phyloP scores from a whole-genome alignment of 2,888 invertebrate genomes.

The Habrosyne pyritoides region DNA sequence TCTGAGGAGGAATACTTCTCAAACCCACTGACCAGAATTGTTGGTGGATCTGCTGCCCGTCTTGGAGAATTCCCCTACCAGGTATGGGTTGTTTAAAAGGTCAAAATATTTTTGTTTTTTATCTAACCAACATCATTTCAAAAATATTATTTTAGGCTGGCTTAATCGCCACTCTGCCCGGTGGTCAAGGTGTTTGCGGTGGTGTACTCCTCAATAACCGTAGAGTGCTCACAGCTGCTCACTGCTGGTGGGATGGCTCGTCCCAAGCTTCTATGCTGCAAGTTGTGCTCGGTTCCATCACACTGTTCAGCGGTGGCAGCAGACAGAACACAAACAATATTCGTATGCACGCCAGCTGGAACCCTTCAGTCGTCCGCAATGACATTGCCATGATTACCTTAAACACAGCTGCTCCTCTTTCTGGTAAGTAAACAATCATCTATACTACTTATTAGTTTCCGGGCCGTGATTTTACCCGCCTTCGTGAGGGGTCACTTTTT shows the following conservation, averaged over 20 bases:
- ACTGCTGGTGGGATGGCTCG: slow-evolving; percentile 48
- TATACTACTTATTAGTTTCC: too few relatives aligned
- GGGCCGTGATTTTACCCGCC: too few relatives aligned
- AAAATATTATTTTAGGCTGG: too few relatives aligned
- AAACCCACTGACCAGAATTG: not conserved
- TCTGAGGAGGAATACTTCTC: not conserved
- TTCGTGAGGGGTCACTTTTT: too few relatives aligned
- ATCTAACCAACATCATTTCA: too few relatives aligned
- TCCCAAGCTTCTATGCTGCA: slow-evolving; percentile 37
- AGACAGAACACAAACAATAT: slow-evolving; percentile 36
- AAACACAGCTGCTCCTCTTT: slow-evolving; percentile 27
- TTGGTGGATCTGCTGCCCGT: slow-evolving; percentile 3
- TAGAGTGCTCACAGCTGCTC: slow-evolving; percentile 47
- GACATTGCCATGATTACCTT: slow-evolving; percentile 43
- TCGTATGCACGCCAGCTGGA: slow-evolving; percentile 41
- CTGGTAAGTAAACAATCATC: too few relatives aligned
- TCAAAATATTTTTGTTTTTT: too few relatives aligned
- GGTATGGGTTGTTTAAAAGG: too few relatives aligned
- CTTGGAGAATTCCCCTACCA: slow-evolving; percentile 5
- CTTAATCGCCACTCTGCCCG: not conserved
- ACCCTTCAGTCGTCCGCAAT: slow-evolving; percentile 27
- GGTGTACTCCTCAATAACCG: slow-evolving; percentile 37
- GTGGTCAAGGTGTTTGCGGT: slow-evolving; percentile 30
- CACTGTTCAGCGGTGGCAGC: slow-evolving; percentile 45
- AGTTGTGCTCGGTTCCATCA: slow-evolving; percentile 43